Base-by-base conservation (phyloP, 1,140 invertebrate species). In the Holotrichia oblita region DNA sequence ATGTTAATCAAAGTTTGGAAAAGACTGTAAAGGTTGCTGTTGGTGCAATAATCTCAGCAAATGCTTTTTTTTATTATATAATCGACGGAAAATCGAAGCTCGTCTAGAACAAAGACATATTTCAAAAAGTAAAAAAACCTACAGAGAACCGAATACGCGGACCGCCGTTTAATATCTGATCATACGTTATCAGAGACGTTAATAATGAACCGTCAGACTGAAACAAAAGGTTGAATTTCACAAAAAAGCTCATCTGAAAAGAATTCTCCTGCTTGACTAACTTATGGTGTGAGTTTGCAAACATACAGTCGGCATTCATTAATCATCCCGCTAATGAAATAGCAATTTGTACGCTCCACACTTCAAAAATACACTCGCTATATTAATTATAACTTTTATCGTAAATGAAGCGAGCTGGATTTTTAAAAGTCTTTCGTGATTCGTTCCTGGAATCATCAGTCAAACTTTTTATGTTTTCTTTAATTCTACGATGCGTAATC, bases 251-350 rank as follows among this genome's bases (percentile, higher is more conserved):
- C 73, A 74, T 74, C 73, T 74, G 73, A 74, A 74, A 78, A 78
- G 69, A 78, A 74, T 74, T 74, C 48, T 48, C 77, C 40, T 72
- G 73, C 59, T 78, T 72, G 34, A 40, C 72, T 78, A 74, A 78
- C 77, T 78, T 78, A 78, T 78, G 77, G 77, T 78, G 72, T 78
- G 77, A 78, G 77, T 78, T 78, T 78, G 69, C 77, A 78, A 78
- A 78, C 77, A 78, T 78, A 78, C 77, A 73, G 41, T 42, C 22
- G 69, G 42, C n/a, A 59, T 73, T 17, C 77, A 78, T 78, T 78
- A 78, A 78, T 78, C 77, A 78, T 78, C 72, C 72, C 72, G 41
- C 72, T 78, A 78, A 78, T 78, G 77, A 78, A 78, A 78, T 78
- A 69, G 77, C 77, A 78, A 78, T 78, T 78, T 78, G 77, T 78